Conservation (phyloP, 1,140 invertebrate species). For the Pachypsylla venusta region DNA sequence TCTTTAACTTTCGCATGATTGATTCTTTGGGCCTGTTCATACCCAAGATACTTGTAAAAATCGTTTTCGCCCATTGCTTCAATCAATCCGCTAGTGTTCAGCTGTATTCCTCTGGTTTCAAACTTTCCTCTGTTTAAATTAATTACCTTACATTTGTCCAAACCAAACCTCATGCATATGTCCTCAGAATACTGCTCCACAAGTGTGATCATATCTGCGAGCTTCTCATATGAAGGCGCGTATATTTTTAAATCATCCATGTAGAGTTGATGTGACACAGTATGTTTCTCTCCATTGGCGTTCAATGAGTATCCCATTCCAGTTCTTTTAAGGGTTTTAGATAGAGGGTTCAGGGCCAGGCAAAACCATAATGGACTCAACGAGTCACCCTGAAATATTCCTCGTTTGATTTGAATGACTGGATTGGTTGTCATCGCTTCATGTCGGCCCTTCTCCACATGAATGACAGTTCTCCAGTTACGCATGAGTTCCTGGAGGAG, state of each 20-base stretch:
- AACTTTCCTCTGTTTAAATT: neutral
- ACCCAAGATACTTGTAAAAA: neutral
- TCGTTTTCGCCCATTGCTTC: neutral
- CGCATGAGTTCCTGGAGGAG: slow-evolving; percentile 9
- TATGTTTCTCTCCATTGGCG: neutral
- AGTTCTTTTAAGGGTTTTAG: neutral
- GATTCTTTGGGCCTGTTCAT: neutral
- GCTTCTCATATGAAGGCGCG: neutral
- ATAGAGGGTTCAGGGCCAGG: neutral
- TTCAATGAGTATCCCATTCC: neutral
- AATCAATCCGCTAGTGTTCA: neutral
- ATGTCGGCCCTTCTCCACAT: neutral
- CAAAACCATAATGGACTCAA: neutral
- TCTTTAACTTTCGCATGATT: neutral
- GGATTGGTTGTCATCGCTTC: neutral
- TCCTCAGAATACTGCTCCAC: neutral
- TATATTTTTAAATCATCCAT: slow-evolving; percentile 6
- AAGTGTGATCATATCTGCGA: neutral
- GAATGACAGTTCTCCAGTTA: neutral
- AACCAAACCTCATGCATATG: neutral
- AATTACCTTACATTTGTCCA: neutral
- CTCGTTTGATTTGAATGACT: neutral
- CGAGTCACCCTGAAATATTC: neutral
- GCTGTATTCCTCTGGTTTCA: neutral
- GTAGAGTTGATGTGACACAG: neutral